Percentiles rank a stretch among this genome's conserved stretches.
These are phyloP conservation scores for Nasua narica DNA, from an alignment of 2,797 vertebrate genomes.

Conservation along the genomic window DNA sequence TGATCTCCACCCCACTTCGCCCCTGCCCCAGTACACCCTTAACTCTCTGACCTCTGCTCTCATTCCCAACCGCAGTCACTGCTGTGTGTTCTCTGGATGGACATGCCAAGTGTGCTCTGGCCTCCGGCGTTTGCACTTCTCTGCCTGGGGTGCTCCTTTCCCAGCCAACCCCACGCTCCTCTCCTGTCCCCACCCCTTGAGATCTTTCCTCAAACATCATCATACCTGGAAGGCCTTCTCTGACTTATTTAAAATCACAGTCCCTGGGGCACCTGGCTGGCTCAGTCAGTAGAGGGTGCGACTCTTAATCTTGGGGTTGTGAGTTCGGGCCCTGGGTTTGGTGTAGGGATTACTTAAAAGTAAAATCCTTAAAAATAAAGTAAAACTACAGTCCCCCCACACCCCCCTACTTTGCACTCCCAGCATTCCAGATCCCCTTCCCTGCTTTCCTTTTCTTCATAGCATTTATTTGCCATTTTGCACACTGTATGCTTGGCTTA, in stretches of 20 bases:
- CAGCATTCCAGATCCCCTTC: neutral
- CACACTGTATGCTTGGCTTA: neutral
- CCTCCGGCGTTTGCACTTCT: neutral
- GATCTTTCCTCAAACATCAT: neutral
- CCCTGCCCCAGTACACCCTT: neutral
- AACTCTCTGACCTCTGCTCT: neutral
- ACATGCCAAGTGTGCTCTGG: neutral
- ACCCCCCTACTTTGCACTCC: neutral
- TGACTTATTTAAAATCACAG: neutral
- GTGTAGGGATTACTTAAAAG: neutral
- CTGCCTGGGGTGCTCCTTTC: neutral
- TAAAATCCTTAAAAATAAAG: neutral
- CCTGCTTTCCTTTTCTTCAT: neutral
- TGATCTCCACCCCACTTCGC: accelerated
- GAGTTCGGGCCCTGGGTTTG: neutral
- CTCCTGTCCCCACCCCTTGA: neutral
- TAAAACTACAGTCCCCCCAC: neutral
- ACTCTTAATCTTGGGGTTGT: neutral
- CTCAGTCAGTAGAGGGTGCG: neutral
- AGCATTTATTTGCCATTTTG: neutral
- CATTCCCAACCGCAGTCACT: neutral
- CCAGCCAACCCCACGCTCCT: neutral
- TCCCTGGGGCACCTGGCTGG: neutral
- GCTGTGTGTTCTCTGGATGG: neutral
- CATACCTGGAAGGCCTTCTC: neutral